A percentile compares a stretch with the other conserved stretches of the same genome.
phyloP scores from a whole-genome alignment of 2,797 vertebrate genomes.

The Holocentrus rufus region DNA sequence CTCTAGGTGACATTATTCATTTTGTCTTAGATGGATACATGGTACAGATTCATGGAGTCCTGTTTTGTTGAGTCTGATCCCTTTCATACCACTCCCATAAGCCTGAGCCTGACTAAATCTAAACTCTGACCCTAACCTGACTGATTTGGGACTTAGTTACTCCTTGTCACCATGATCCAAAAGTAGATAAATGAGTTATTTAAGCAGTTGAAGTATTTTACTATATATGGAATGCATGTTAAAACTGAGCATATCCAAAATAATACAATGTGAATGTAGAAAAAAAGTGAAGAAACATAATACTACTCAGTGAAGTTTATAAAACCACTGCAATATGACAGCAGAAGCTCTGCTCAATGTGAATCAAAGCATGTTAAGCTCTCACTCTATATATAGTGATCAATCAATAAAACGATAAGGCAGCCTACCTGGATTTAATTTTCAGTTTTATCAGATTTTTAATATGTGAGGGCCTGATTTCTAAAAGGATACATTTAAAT shows the following conservation, averaged over 20 bases:
- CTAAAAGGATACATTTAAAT: background rate
- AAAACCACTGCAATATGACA: too few species aligned
- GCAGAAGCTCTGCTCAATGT: background rate
- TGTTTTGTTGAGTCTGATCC: too few species aligned
- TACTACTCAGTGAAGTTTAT: too few species aligned
- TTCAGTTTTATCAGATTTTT: background rate
- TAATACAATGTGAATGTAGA: background rate
- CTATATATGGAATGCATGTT: conserved; percentile 46
- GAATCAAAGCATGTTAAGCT: conserved; percentile 41
- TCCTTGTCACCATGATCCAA: background rate
- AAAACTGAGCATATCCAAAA: conserved; percentile 21
- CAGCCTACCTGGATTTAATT: background rate
- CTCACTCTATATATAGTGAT: conserved; percentile 10
- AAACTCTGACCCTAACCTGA: too few species aligned
- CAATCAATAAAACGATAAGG: conserved; percentile 19
- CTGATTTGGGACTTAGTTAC: too few species aligned
- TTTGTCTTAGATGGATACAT: too few species aligned
- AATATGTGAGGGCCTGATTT: background rate
- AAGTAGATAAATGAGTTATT: conserved; percentile 1
- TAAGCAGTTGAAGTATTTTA: conserved; percentile 39
- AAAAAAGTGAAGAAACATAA: too few species aligned
- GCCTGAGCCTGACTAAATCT: too few species aligned
- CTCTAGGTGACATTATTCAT: too few species aligned
- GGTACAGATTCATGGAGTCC: too few species aligned
- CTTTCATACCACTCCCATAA: too few species aligned